Evolutionary conservation across 2,113 vertebrate genomes (phyloP), one percentile per base, ranked within the genome.

Genomic region (Cynopterus brachyotis): DNA sequence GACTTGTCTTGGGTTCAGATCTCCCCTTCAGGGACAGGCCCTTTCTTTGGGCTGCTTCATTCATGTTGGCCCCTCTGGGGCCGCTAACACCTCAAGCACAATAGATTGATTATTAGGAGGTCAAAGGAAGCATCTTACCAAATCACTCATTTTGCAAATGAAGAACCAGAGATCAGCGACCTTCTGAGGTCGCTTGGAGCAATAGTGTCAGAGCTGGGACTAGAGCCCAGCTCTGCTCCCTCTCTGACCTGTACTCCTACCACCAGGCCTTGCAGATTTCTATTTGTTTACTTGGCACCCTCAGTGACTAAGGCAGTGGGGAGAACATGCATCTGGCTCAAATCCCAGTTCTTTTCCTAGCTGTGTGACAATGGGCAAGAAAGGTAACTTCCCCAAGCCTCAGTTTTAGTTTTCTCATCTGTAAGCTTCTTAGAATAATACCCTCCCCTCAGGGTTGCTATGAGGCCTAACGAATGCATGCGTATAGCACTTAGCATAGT

Each of bases 21-120:
- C 30, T 47, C 60, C 35, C 45, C 24, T 75, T 30, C 10, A 67
- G 60, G 28, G 5, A 9, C 47, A 85, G 32, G 15, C n/a, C 57
- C 32, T 67, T 60, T 37, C 57, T 1, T 11, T 3, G 28, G 19
- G 6, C n/a, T 7, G 5, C 20, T 50, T 42, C 0, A 1, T 24
- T 4, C 12, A 3, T 1, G 53, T 9, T 1, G 0, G 16, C 24
- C 28, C 35, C 40, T 4, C 28, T 24, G 53, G 20, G 59, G 47
- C 76, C 78, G 60, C 30, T 11, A 15, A 67, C 35, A 11, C 42
- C 24, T 79, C 8, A 0, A 64, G 47, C 67, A 20, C 45, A 40
- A 1, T 7, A 12, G 55, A 45, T 81, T 66, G 47, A 45, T 81
- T 66, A 53, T 24, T 19, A 75, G 78, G 80, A 70, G 64, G 75